Percentiles rank a stretch among this genome's conserved stretches.
These are phyloP conservation scores for Lycodopsis pacificus DNA, from an alignment of 2,797 vertebrate genomes.

Conservation along the genomic window DNA sequence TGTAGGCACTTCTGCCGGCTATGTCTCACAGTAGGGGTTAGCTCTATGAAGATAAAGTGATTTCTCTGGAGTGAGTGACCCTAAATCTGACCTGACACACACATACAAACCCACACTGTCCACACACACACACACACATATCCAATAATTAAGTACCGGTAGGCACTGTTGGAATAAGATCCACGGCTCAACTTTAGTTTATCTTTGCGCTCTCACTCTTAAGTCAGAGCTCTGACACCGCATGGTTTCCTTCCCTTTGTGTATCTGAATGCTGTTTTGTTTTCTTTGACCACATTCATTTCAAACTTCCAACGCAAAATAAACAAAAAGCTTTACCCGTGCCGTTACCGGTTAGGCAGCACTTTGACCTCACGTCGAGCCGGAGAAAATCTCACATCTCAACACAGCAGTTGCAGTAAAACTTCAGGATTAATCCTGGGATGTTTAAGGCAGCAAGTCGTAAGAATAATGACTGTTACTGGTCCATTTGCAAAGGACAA, in stretches of 20 bases:
- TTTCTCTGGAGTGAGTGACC: slow-evolving; percentile 68
- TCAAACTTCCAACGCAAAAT: slow-evolving; percentile 12
- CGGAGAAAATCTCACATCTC: slow-evolving; percentile 28
- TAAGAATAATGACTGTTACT: slow-evolving; percentile 51
- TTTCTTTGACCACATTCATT: slow-evolving; percentile 18
- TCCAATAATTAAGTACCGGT: slow-evolving; percentile 63
- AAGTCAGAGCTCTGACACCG: slow-evolving; percentile 29
- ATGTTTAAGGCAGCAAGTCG: slow-evolving; percentile 53
- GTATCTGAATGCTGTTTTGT: slow-evolving; percentile 30
- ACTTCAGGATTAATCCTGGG: slow-evolving; percentile 38
- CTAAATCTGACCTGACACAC: slow-evolving; percentile 62
- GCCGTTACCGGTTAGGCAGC: neutral
- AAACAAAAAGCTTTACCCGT: neutral
- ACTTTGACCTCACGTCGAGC: slow-evolving; percentile 30
- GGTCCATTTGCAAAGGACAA: slow-evolving; percentile 57
- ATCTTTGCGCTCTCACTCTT: slow-evolving; percentile 14
- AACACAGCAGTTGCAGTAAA: slow-evolving; percentile 31
- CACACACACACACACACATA: slow-evolving; percentile 16
- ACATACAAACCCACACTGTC: slow-evolving; percentile 13
- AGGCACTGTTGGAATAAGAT: slow-evolving; percentile 41
- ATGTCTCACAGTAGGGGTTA: slow-evolving; percentile 66
- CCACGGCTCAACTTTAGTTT: slow-evolving; percentile 38
- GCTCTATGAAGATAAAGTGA: slow-evolving; percentile 76
- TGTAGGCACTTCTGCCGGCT: slow-evolving; percentile 52
- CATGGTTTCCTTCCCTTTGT: slow-evolving; percentile 27